phyloP scores from a whole-genome alignment of 2,888 invertebrate species.

The Pediacus dermestoides region DNA sequence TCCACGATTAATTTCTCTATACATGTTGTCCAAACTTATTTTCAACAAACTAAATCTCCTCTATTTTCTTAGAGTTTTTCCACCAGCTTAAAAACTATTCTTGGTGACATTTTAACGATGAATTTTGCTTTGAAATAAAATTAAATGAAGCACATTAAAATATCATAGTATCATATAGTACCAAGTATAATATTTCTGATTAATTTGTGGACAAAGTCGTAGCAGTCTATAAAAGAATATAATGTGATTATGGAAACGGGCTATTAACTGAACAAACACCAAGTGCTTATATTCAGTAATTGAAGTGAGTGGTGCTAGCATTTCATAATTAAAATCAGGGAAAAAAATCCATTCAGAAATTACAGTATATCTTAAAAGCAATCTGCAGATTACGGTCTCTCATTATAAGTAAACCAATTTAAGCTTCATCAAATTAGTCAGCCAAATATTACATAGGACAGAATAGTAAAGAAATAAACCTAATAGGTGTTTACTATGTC shows the following conservation, averaged over 20 bases:
- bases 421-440: slow-evolving; percentile 39
- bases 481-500: too few species aligned
- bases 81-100: neutral
- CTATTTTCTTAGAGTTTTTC: slow-evolving; percentile 9
- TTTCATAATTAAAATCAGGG: slow-evolving; percentile 39
- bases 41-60: slow-evolving; percentile 38
- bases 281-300: slow-evolving; percentile 20
- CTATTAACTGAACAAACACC: slow-evolving; percentile 14
- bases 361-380: slow-evolving; percentile 36
- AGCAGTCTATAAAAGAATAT: too few species aligned
- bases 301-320: slow-evolving; percentile 23
- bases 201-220: too few species aligned
- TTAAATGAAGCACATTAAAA: too few species aligned
- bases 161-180: too few species aligned
- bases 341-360: slow-evolving; percentile 41
- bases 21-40: slow-evolving; percentile 34
- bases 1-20: slow-evolving; percentile 43
- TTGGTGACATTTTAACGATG: too few species aligned
- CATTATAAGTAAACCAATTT: slow-evolving; percentile 41
- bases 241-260: slow-evolving; percentile 12
- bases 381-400: slow-evolving; percentile 41
- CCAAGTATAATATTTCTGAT: too few species aligned
- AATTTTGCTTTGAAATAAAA: too few species aligned
- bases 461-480: too few species aligned
- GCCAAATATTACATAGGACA: too few species aligned